These are phyloP conservation scores for Megamerina dolium DNA, from an alignment of 2,888 invertebrate genomes.

Conservation along the genomic window DNA sequence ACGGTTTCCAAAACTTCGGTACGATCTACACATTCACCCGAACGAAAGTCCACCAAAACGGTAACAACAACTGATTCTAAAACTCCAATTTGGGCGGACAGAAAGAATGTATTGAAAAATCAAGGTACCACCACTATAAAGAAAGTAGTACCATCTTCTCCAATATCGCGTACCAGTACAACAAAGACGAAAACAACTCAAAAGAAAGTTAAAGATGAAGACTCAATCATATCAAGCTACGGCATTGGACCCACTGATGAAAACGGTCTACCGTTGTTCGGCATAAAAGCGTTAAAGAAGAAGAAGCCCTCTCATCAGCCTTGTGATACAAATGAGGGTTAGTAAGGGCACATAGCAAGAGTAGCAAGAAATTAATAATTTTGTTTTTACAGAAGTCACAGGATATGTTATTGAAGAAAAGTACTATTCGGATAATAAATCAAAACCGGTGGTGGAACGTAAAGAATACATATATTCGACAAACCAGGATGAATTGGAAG, in stretches of 20 bases:
- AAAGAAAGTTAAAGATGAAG: slow-evolving; percentile 47
- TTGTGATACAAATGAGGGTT: slow-evolving; percentile 62
- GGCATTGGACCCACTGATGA: slow-evolving; percentile 79
- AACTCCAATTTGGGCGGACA: slow-evolving; percentile 39
- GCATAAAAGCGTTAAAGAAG: slow-evolving; percentile 64
- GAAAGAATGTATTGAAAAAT: slow-evolving; percentile 35
- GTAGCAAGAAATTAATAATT: neutral
- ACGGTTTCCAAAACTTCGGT: slow-evolving; percentile 50
- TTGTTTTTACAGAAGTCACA: slow-evolving; percentile 55
- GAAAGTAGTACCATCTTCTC: slow-evolving; percentile 18
- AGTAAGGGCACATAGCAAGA: slow-evolving; percentile 13
- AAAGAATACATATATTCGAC: slow-evolving; percentile 66
- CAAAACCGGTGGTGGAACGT: slow-evolving; percentile 62
- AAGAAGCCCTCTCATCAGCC: slow-evolving; percentile 50
- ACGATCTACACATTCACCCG: slow-evolving; percentile 29
- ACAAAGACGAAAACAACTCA: slow-evolving; percentile 28
- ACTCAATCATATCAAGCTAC: slow-evolving; percentile 73
- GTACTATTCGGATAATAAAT: slow-evolving; percentile 64
- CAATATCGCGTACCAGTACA: slow-evolving; percentile 16
- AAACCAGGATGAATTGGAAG: slow-evolving; percentile 52
- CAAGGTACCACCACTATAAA: slow-evolving; percentile 9
- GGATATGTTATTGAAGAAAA: slow-evolving; percentile 64
- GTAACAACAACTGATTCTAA: slow-evolving; percentile 20
- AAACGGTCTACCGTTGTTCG: slow-evolving; percentile 72
- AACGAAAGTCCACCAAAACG: slow-evolving; percentile 20